A percentile compares a stretch with the other conserved stretches of the same genome.
Evolutionary conservation across 2,888 invertebrate genomes (phyloP).

Genomic region (Polyommatus iphigenia): DNA sequence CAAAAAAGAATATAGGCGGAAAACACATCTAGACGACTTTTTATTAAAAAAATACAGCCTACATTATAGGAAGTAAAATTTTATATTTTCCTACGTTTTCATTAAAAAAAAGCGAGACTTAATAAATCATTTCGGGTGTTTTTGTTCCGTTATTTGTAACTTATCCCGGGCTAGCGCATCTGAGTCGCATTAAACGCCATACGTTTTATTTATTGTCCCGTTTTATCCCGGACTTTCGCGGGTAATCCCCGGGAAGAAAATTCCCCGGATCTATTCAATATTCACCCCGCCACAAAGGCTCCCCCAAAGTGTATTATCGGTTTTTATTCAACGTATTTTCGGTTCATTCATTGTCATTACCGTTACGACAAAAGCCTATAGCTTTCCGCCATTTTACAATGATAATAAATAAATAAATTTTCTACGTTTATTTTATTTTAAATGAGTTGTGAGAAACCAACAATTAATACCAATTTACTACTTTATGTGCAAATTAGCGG

Average conservation of each 20-base stretch:
- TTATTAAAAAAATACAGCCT: too few relatives aligned
- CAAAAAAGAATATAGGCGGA: too few relatives aligned
- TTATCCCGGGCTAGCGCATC: conserved; percentile 20
- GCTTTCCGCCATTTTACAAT: neutral
- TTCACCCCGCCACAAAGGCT: conserved; percentile 25
- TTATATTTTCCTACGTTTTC: too few relatives aligned
- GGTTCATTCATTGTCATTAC: conserved; percentile 22
- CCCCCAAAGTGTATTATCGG: conserved; percentile 21
- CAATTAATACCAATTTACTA: too few relatives aligned
- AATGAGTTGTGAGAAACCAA: too few relatives aligned
- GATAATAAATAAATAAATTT: too few relatives aligned
- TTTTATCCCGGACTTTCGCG: conserved; percentile 34
- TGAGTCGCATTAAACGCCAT: conserved; percentile 25
- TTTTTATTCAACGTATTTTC: conserved; percentile 23
- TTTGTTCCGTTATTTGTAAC: conserved; percentile 19
- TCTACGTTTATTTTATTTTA: too few relatives aligned
- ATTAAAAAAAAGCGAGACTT: neutral
- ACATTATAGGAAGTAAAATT: neutral
- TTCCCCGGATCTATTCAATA: conserved; percentile 31
- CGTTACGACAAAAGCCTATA: neutral
- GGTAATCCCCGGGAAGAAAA: conserved; percentile 35
- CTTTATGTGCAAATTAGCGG: too few relatives aligned
- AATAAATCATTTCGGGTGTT: neutral
- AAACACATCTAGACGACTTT: too few relatives aligned
- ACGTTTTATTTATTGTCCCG: conserved; percentile 31